These are phyloP conservation scores for Notiomystis cincta DNA, from an alignment of 2,113 vertebrate genomes.

Conservation along the genomic window DNA sequence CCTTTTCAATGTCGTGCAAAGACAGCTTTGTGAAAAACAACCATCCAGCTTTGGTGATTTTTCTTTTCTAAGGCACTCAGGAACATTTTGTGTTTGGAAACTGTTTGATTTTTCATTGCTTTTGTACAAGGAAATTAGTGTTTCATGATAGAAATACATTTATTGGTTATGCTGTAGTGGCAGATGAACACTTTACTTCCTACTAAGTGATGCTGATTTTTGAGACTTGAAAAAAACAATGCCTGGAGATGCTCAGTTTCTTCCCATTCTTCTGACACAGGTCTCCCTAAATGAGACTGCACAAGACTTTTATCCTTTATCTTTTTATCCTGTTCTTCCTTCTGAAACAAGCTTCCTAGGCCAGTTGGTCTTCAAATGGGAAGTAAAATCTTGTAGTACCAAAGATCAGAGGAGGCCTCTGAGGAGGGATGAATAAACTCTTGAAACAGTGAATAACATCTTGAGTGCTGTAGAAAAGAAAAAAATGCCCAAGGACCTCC, in stretches of 20 bases:
- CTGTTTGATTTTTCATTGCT: not conserved
- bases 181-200: not conserved
- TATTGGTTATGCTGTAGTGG: not conserved
- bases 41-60: not conserved
- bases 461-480: not conserved
- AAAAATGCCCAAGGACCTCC: not conserved
- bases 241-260: not conserved
- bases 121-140: not conserved
- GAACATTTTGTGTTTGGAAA: not conserved
- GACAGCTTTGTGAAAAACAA: not conserved
- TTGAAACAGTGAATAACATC: not conserved
- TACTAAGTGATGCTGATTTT: accelerated
- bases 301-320: not conserved
- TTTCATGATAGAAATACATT: not conserved
- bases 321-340: not conserved
- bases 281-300: not conserved
- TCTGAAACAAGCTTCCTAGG: not conserved
- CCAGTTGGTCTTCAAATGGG: not conserved
- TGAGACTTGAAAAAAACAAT: not conserved
- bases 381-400: not conserved
- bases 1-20: not conserved
- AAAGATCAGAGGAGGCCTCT: not conserved
- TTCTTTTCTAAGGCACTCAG: not conserved
- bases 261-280: not conserved
- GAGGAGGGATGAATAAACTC: not conserved